These are phyloP conservation scores for Aspiorhynchus laticeps DNA, from an alignment of 2,113 vertebrate species.

Conservation along the genomic window DNA sequence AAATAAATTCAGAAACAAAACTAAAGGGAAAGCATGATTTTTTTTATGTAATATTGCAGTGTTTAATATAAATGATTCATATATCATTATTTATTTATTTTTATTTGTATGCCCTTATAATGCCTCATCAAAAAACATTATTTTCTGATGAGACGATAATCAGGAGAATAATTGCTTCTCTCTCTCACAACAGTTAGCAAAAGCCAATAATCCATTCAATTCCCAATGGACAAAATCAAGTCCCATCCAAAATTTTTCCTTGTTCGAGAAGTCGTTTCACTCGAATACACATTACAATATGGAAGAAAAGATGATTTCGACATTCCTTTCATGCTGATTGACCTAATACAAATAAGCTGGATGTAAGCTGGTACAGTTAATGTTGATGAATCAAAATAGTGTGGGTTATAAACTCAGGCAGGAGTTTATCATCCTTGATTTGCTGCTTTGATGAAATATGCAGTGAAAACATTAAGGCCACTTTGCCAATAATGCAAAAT, in stretches of 20 bases:
- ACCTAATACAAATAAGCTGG: background rate
- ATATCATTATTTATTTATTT: background rate
- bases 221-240: background rate
- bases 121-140: background rate
- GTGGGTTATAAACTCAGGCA: slow-evolving; percentile 6
- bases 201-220: background rate
- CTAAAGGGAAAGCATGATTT: background rate
- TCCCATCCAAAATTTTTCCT: background rate
- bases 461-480: slow-evolving; percentile 41
- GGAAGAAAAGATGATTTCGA: background rate
- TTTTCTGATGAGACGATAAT: background rate
- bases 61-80: background rate
- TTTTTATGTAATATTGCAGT: background rate
- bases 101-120: background rate
- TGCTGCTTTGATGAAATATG: slow-evolving; percentile 43
- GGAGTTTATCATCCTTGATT: slow-evolving; percentile 36
- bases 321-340: background rate
- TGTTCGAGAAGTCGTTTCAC: background rate
- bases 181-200: background rate
- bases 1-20: background rate
- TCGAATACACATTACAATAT: background rate
- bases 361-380: background rate
- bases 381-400: slow-evolving; percentile 23
- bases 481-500: slow-evolving; percentile 40
- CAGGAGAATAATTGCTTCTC: background rate